Percentiles rank a stretch among this genome's conserved stretches.
Conservation (phyloP, 1,140 invertebrate species). For the Euglossa dilemma region DNA sequence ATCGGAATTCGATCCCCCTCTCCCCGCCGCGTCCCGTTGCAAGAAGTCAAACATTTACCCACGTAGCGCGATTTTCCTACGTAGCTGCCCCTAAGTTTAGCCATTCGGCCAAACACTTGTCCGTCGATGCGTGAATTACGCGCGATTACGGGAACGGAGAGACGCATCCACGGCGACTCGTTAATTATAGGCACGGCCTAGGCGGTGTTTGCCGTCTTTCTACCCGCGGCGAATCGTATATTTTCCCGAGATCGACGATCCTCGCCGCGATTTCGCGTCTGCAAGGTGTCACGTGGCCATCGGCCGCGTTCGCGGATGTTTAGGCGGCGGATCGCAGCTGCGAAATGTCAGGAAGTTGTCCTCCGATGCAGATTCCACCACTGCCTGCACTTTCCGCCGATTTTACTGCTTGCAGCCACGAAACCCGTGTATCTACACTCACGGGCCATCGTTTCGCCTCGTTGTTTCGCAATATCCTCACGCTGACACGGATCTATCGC, state of each 20-base stretch:
- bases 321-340: constrained; percentile 34
- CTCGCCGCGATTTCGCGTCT: not conserved
- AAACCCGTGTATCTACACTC: not conserved
- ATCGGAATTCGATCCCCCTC: not conserved
- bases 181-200: constrained; percentile 19
- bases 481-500: not conserved
- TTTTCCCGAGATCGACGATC: constrained; percentile 9
- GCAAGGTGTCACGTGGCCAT: constrained; percentile 27
- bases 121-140: constrained; percentile 18
- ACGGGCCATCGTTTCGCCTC: not conserved
- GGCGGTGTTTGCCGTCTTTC: constrained; percentile 34
- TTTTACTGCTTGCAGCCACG: constrained; percentile 27
- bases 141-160: not conserved
- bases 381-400: constrained; percentile 10
- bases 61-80: not conserved
- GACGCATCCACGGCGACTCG: not conserved
- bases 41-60: constrained; percentile 16
- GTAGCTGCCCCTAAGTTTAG: constrained; percentile 13
- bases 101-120: constrained; percentile 7
- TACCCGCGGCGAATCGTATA: constrained; percentile 25
- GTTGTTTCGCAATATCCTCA: constrained; percentile 10
- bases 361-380: constrained; percentile 19
- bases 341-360: constrained; percentile 44
- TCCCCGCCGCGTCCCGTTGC: not conserved
- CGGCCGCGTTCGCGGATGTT: constrained; percentile 22